Evolutionary conservation across 2,797 vertebrate genomes (phyloP), one percentile per base, ranked within the genome.

Genomic region (Chromobotia macracanthus): DNA sequence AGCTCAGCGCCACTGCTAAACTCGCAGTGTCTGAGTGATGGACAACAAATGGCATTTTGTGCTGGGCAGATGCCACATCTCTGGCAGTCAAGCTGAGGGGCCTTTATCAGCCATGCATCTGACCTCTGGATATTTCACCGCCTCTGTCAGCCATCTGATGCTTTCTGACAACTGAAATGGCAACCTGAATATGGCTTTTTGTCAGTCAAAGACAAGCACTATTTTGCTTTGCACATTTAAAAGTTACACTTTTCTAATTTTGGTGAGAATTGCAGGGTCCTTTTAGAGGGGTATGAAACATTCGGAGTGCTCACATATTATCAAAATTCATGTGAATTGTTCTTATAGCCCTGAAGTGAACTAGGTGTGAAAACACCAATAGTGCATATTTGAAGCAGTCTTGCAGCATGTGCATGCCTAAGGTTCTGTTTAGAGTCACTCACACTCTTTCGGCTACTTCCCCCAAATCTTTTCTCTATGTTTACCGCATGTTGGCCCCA

Each of bases 1-100:
- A 93, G 95, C 93, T 87, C 94, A 77, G 93, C 89, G 89, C 85
- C 89, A 83, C 87, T 87, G 86, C 94, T 86, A 81, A 84, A 84
- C 91, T 84, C 87, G 86, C 86, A 76, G 91, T 93, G 89, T 94
- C 93, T 96, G 96, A 97, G 94, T 95, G 97, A 97, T 87, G 93
- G 95, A 92, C 92, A 93, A 95, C 96, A 96, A 95, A 96, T 96
- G 96, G 95, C 92, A 94, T 93, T 94, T 89, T 91, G 90, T 91
- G 88, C 90, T 89, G 72, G 84, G 58, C 72, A 74, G 77, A 80
- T 64, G 69, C 71, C 68, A 68, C 67, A 87, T 90, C 90, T 89
- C 82, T 76, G 88, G 90, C 87, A 89, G 87, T 72, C 65, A 35
- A 60, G 76, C 81, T 16, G 56, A 75, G 76, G 70, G 77, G 80